Conservation (phyloP, 2,888 invertebrate genomes). For the Eristalinus aeneus region DNA sequence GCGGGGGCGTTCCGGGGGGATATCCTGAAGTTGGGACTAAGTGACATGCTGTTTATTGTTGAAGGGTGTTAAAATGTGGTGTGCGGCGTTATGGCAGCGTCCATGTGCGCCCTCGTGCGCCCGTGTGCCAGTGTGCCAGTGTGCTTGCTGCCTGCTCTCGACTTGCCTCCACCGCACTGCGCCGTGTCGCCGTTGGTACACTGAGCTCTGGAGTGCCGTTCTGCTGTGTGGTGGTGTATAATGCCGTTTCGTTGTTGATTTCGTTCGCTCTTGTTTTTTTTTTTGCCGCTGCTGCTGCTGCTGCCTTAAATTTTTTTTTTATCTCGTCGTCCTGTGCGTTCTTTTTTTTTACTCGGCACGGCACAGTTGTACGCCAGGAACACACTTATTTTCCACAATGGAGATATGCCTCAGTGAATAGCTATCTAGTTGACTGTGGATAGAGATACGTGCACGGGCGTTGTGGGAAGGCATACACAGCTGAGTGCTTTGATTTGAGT, state of each 20-base stretch:
- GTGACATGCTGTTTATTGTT: constrained; percentile 81
- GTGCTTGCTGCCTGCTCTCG: constrained; percentile 62
- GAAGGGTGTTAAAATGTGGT: constrained; percentile 80
- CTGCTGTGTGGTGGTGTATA: constrained; percentile 61
- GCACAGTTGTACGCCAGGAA: constrained; percentile 66
- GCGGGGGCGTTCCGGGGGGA: constrained; percentile 50
- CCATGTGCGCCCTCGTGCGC: constrained; percentile 62
- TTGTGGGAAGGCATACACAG: constrained; percentile 15
- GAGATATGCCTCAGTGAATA: constrained; percentile 68
- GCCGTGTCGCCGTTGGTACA: constrained; percentile 1
- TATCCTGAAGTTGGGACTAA: constrained; percentile 80
- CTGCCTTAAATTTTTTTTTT: neutral
- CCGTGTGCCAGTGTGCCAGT: constrained; percentile 33
- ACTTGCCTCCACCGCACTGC: neutral
- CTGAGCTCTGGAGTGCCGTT: constrained; percentile 34
- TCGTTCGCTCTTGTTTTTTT: neutral
- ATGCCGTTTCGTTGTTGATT: constrained; percentile 59
- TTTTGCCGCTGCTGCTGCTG: too few species aligned
- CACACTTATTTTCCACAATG: constrained; percentile 71
- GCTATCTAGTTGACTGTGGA: constrained; percentile 67
- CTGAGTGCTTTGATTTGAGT: constrained; percentile 65
- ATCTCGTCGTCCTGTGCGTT: constrained; percentile 14
- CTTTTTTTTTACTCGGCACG: constrained; percentile 33
- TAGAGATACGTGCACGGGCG: constrained; percentile 42
- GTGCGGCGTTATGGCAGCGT: constrained; percentile 74